Conservation (phyloP, 2,113 vertebrate genomes). For the Alosa alosa region DNA sequence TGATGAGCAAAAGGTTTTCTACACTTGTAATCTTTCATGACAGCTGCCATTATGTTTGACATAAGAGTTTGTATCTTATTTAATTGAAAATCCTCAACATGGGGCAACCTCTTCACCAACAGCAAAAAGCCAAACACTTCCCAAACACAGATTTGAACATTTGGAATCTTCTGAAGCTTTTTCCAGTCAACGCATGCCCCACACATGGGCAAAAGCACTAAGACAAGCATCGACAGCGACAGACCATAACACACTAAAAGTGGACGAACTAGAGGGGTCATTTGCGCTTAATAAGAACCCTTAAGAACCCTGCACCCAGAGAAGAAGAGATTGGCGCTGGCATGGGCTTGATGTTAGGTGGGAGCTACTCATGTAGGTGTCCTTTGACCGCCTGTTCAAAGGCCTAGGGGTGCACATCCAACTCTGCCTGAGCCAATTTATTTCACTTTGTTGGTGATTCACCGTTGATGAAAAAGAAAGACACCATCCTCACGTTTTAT, state of each 20-base stretch:
- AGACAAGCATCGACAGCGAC: not conserved
- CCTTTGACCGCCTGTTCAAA: not conserved
- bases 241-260: not conserved
- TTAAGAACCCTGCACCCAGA: not conserved
- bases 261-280: not conserved
- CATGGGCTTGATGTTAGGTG: not conserved
- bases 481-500: not conserved
- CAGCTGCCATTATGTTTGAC: not conserved
- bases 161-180: not conserved
- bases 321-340: not conserved
- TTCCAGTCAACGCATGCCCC: not conserved
- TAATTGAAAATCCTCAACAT: not conserved
- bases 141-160: not conserved
- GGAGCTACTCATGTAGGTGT: not conserved
- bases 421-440: too few relatives aligned
- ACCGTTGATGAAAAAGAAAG: not conserved
- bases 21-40: not conserved
- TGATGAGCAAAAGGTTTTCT: not conserved
- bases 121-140: not conserved
- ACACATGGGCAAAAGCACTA: not conserved
- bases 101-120: not conserved
- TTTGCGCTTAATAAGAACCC: not conserved
- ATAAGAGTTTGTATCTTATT: not conserved
- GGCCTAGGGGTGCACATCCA: too few relatives aligned
- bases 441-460: too few relatives aligned